phyloP scores from a whole-genome alignment of 2,888 invertebrate species.

The Mesoligia furuncula region DNA sequence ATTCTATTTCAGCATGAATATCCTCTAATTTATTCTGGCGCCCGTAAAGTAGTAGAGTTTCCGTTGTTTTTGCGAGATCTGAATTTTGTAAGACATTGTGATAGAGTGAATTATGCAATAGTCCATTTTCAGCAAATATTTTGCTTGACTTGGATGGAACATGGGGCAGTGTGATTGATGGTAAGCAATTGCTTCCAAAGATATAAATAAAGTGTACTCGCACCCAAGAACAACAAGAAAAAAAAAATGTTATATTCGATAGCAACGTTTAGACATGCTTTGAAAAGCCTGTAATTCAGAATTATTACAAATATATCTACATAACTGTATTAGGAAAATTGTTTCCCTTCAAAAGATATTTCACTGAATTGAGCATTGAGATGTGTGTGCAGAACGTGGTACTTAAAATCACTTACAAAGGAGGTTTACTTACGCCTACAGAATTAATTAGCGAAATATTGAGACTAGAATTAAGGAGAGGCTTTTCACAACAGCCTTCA shows the following conservation, averaged over 20 bases:
- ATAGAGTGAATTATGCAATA: slow-evolving; percentile 38
- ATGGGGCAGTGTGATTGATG: neutral
- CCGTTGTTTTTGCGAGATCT: slow-evolving; percentile 46
- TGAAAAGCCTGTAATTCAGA: neutral
- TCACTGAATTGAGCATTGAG: slow-evolving; percentile 13
- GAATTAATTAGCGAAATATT: slow-evolving; percentile 50
- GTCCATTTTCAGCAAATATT: slow-evolving; percentile 12
- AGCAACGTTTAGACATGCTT: neutral
- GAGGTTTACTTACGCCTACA: slow-evolving; percentile 33
- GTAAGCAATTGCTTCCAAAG: neutral
- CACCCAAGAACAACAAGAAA: neutral
- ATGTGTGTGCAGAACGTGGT: slow-evolving; percentile 24
- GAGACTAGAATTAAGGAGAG: slow-evolving; percentile 32
- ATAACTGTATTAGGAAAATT: neutral
- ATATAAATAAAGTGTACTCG: neutral
- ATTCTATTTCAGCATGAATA: slow-evolving; percentile 54
- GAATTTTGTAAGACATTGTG: slow-evolving; percentile 44
- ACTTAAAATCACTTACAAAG: slow-evolving; percentile 36
- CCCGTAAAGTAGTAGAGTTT: slow-evolving; percentile 22
- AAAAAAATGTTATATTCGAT: neutral
- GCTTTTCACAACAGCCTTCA: slow-evolving; percentile 37
- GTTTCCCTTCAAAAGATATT: neutral
- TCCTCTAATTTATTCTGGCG: slow-evolving; percentile 55
- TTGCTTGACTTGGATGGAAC: slow-evolving; percentile 1
- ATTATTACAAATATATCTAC: neutral